Percentiles rank a stretch among this genome's conserved stretches.
These are phyloP conservation scores for Gouania willdenowi DNA, from an alignment of 2,797 vertebrate genomes.

Conservation along the genomic window DNA sequence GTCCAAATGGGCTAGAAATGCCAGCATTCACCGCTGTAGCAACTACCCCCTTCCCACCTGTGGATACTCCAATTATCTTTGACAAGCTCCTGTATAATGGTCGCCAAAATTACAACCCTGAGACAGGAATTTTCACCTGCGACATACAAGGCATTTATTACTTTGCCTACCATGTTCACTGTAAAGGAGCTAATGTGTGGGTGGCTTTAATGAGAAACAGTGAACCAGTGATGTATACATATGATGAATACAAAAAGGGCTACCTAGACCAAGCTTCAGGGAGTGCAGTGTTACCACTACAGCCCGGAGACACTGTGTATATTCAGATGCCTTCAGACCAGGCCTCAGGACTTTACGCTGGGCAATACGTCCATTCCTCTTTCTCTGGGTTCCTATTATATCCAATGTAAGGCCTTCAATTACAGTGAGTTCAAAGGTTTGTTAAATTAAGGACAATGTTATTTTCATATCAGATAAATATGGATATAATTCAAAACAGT, in stretches of 20 bases:
- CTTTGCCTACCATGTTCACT: conserved; percentile 95
- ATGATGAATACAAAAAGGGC: conserved; percentile 96
- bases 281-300: conserved; percentile 90
- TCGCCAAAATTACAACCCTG: conserved; percentile 93
- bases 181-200: conserved; percentile 97
- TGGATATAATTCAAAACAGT: conserved; percentile 11
- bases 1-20: conserved; percentile 84
- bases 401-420: conserved; percentile 83
- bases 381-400: conserved; percentile 99
- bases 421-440: conserved; percentile 10
- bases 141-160: conserved; percentile 96
- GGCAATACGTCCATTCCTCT: conserved; percentile 94
- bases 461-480: conserved; percentile 20
- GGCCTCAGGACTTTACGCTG: conserved; percentile 94
- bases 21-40: conserved; percentile 92
- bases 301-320: conserved; percentile 89
- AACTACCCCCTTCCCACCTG: conserved; percentile 89
- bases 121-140: conserved; percentile 95
- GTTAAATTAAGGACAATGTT: conserved; percentile 6
- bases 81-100: conserved; percentile 96
- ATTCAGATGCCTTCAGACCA: conserved; percentile 95
- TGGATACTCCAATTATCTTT: conserved; percentile 88
- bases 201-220: conserved; percentile 94
- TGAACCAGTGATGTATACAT: conserved; percentile 96
- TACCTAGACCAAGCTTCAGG: conserved; percentile 97